Percentiles rank a stretch among this genome's conserved stretches.
These are phyloP conservation scores for Kryphioiulus occultus DNA, from an alignment of 2,888 invertebrate genomes.

Conservation along the genomic window DNA sequence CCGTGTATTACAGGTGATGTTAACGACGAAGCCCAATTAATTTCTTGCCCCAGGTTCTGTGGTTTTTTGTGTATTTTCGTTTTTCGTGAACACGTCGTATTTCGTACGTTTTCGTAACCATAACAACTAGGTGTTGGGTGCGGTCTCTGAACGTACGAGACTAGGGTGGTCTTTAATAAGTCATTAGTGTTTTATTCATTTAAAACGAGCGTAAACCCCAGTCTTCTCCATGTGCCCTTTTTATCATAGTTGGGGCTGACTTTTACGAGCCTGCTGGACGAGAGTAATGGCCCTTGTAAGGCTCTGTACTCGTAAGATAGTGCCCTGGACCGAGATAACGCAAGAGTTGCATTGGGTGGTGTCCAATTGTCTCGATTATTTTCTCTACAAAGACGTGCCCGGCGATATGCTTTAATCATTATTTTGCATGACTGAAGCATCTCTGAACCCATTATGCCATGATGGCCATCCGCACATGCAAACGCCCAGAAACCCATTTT, in stretches of 20 bases:
- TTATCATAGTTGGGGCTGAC: neutral
- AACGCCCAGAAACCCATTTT: slow-evolving; percentile 22
- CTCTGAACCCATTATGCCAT: neutral
- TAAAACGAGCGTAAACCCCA: neutral
- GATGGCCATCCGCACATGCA: neutral
- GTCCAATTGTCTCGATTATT: slow-evolving; percentile 17
- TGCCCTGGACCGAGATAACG: neutral
- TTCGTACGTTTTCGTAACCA: too few species aligned
- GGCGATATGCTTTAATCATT: neutral
- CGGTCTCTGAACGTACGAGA: neutral
- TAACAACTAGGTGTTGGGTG: slow-evolving; percentile 16
- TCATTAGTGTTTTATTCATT: slow-evolving; percentile 32
- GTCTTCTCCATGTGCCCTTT: slow-evolving; percentile 9
- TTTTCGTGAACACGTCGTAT: too few species aligned
- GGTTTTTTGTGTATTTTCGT: too few species aligned
- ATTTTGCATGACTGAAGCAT: slow-evolving; percentile 11
- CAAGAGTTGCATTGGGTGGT: neutral
- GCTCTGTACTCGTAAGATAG: neutral
- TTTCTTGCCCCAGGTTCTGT: too few species aligned
- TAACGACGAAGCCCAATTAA: too few species aligned
- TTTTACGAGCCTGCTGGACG: slow-evolving; percentile 32
- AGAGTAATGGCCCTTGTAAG: neutral
- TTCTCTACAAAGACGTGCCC: neutral
- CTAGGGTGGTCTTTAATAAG: slow-evolving; percentile 24
- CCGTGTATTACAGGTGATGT: too few species aligned